Percentiles rank a stretch among this genome's conserved stretches.
Evolutionary conservation across 2,113 vertebrate genomes (phyloP).

Genomic region (Pholis gunnellus): DNA sequence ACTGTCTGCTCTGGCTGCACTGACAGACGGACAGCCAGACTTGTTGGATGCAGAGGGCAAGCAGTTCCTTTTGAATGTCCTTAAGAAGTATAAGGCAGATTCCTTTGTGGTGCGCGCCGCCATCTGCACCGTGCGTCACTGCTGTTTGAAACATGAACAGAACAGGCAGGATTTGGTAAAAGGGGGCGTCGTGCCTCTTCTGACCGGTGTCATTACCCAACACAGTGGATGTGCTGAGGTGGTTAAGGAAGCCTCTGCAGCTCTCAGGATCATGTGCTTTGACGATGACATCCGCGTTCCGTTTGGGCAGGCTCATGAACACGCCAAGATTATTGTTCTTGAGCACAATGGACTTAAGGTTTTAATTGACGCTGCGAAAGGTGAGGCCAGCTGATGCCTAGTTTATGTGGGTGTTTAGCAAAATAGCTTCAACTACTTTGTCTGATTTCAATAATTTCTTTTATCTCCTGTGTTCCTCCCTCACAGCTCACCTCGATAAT

Average conservation of each 20-base stretch:
- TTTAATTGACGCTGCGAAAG: constrained; percentile 91
- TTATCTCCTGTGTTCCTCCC: not conserved
- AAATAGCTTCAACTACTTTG: not conserved
- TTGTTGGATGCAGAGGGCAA: constrained; percentile 87
- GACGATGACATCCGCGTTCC: constrained; percentile 94
- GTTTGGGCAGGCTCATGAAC: constrained; percentile 93
- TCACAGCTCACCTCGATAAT: constrained; percentile 86
- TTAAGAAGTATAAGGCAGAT: constrained; percentile 66
- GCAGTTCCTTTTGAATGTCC: constrained; percentile 81
- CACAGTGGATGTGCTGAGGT: constrained; percentile 78
- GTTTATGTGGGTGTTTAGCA: not conserved
- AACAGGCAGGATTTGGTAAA: constrained; percentile 92
- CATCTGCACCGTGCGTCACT: constrained; percentile 83
- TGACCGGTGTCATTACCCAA: constrained; percentile 79
- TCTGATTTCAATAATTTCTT: not conserved
- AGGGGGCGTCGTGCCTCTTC: constrained; percentile 82
- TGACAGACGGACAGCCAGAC: constrained; percentile 94
- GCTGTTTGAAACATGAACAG: constrained; percentile 93
- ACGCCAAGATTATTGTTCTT: constrained; percentile 92
- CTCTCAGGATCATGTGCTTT: constrained; percentile 92
- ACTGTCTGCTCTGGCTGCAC: constrained; percentile 80
- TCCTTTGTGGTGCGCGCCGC: constrained; percentile 67
- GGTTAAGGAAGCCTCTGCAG: constrained; percentile 84
- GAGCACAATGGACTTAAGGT: constrained; percentile 90
- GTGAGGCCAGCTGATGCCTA: constrained; percentile 73